phyloP scores from a whole-genome alignment of 2,888 invertebrate genomes.

The Nephrocerus scutellatus region DNA sequence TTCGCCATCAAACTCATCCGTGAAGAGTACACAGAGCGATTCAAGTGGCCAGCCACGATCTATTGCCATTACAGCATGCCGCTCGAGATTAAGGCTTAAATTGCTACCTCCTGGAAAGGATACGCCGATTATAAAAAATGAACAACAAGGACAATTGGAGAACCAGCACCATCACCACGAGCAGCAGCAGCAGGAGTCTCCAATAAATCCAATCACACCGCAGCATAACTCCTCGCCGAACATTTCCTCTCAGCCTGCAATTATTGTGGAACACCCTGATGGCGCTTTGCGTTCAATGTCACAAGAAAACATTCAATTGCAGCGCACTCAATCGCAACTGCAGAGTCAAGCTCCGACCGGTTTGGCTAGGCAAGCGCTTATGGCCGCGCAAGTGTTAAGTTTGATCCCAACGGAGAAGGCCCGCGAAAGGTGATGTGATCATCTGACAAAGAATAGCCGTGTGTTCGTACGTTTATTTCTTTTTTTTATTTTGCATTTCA shows the following conservation, averaged over 20 bases:
- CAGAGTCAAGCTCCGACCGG: conserved; percentile 34
- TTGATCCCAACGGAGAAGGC: conserved; percentile 77
- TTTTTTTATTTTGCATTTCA: conserved; percentile 29
- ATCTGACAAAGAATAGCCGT: background rate
- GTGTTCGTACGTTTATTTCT: background rate
- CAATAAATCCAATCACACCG: conserved; percentile 34
- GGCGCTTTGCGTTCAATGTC: conserved; percentile 38
- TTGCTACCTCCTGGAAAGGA: conserved; percentile 44
- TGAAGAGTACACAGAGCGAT: conserved; percentile 37
- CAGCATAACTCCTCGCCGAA: conserved; percentile 48
- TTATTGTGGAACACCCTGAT: conserved; percentile 21
- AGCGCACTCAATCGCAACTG: conserved; percentile 50
- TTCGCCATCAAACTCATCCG: conserved; percentile 39
- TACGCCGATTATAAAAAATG: conserved; percentile 24
- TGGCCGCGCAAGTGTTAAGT: conserved; percentile 73
- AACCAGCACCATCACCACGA: conserved; percentile 8
- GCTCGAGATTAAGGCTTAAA: conserved; percentile 44
- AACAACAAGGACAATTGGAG: conserved; percentile 4
- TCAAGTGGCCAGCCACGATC: conserved; percentile 37
- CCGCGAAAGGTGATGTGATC: conserved; percentile 57
- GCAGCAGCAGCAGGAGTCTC: conserved; percentile 12
- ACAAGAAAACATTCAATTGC: conserved; percentile 41
- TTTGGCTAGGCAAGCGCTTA: conserved; percentile 61
- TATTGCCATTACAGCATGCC: conserved; percentile 45
- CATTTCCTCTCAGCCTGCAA: conserved; percentile 38